Evolutionary conservation across 2,797 vertebrate genomes (phyloP), one percentile per base, ranked within the genome.

Genomic region (Taenioides sp.): DNA sequence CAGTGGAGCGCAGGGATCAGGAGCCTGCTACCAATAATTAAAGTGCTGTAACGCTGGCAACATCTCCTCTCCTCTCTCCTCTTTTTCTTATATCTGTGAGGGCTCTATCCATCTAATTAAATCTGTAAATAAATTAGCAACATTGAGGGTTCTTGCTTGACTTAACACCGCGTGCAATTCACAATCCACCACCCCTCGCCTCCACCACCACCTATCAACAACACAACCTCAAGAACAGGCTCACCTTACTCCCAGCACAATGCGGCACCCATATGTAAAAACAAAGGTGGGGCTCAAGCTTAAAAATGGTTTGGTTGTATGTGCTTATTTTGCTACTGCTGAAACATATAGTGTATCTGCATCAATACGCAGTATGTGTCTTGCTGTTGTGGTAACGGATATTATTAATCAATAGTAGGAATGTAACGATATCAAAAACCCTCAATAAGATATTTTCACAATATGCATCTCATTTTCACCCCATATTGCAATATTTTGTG

Each of bases 101-200:
- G 91, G 90, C 91, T 93, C 92, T 89, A 92, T 93, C 92, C 93
- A 93, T 94, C 94, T 95, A 94, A 94, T 95, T 95, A 94, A 95
- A 95, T 93, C 93, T 95, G 93, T 94, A 94, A 95, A 95, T 95
- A 93, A 95, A 95, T 95, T 95, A 94, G 92, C 93, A 93, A 93
- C 91, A 93, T 93, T 79, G 90, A 93, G 93, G 92, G 92, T 92
- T 92, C 91, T 93, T 95, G 94, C 92, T 91, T 91, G 86, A 91
- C 91, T 93, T 91, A 93, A 92, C 93, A 92, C 88, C 57, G 84
- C 83, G 83, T 88, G 80, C 84, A 87, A 84, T 82, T 78, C 91
- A 84, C 84, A 87, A 84, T 82, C 78, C 91, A 83, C 80, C 71
- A 71, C 77, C 88, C 34, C 34, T 37, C 34, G 34, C 34, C 34